phyloP scores from a whole-genome alignment of 2,797 vertebrate genomes.

The Eospalax fontanierii region DNA sequence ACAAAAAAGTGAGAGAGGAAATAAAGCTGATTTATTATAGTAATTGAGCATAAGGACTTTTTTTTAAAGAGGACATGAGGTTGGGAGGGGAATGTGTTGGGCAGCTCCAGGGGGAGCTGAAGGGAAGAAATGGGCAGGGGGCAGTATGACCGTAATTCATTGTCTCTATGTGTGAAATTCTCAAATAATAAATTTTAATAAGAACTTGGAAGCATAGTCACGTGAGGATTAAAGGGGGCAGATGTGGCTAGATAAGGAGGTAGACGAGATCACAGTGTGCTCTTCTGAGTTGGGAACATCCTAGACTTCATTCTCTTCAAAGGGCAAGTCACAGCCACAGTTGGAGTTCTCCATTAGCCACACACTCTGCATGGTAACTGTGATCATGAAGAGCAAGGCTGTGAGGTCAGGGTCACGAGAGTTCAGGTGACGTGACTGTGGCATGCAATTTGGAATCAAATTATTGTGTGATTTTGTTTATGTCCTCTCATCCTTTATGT shows the following conservation, averaged over 20 bases:
- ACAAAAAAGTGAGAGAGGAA: neutral
- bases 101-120: neutral
- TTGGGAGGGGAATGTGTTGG: neutral
- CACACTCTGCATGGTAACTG: fast-evolving
- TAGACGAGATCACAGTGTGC: fast-evolving
- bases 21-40: conserved; percentile 22
- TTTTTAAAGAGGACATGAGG: neutral
- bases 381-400: neutral
- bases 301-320: neutral
- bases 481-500: neutral
- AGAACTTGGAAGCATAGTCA: neutral
- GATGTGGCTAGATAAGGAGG: fast-evolving
- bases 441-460: neutral
- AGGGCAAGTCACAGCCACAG: neutral
- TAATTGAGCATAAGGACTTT: neutral
- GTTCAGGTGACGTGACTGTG: neutral
- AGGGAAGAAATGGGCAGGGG: neutral
- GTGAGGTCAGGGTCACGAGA: neutral
- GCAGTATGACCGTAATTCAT: neutral
- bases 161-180: neutral
- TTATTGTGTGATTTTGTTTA: neutral
- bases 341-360: neutral
- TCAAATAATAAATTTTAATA: neutral
- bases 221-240: neutral
- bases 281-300: neutral